A percentile compares a stretch with the other conserved stretches of the same genome.
These are phyloP conservation scores for Nemotelus pantherinus DNA, from an alignment of 2,888 invertebrate species.

Conservation along the genomic window DNA sequence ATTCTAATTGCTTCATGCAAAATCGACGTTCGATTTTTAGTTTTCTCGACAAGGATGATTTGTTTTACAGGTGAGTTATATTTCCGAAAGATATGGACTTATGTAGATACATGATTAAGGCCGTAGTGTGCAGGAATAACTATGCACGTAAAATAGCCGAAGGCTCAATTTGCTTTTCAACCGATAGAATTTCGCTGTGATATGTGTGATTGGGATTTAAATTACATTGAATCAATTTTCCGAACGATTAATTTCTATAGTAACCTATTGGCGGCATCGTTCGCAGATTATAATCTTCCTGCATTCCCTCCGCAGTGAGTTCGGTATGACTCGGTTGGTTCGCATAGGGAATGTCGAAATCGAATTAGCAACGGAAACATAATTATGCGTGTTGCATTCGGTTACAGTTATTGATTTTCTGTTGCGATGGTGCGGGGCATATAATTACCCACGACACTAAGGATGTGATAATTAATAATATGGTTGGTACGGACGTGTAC, in stretches of 20 bases:
- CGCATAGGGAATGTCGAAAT: not conserved
- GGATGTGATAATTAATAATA: conserved; percentile 31
- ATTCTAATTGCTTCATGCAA: conserved; percentile 58
- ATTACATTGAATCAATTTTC: conserved; percentile 31
- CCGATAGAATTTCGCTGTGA: not conserved
- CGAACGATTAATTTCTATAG: conserved; percentile 35
- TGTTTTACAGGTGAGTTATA: conserved; percentile 60
- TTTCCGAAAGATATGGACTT: too few relatives aligned
- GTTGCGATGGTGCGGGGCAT: not conserved
- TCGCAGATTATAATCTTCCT: not conserved
- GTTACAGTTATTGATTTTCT: conserved; percentile 29
- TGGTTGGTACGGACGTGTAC: conserved; percentile 2
- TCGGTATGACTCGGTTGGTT: too few relatives aligned
- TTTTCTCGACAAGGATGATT: conserved; percentile 61
- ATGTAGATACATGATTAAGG: too few relatives aligned
- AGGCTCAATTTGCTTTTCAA: too few relatives aligned
- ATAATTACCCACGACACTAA: conserved; percentile 21
- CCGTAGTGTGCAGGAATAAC: too few relatives aligned
- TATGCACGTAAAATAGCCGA: too few relatives aligned
- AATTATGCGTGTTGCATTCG: not conserved
- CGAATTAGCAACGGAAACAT: not conserved
- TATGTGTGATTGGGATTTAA: conserved; percentile 13
- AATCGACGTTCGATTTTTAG: conserved; percentile 63
- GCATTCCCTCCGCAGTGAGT: not conserved
- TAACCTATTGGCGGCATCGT: conserved; percentile 6